phyloP scores from a whole-genome alignment of 2,797 vertebrate species.

The Arctocebus calabarensis region DNA sequence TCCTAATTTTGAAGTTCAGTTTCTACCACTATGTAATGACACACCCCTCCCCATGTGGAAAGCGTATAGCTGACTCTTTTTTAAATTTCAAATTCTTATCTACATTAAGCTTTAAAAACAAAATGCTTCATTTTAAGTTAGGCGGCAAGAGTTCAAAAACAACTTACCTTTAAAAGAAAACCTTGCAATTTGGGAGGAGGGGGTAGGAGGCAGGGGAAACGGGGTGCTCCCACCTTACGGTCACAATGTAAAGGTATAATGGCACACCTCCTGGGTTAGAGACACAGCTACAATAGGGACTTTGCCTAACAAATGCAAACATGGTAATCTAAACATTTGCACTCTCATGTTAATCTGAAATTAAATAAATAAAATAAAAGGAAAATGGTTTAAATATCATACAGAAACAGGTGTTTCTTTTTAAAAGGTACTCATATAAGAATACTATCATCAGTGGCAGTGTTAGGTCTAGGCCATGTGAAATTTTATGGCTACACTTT shows the following conservation, averaged over 20 bases:
- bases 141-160: not conserved
- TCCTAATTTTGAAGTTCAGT: not conserved
- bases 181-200: too few relatives aligned
- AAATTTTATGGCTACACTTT: not conserved
- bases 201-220: too few relatives aligned
- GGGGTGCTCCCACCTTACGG: too few relatives aligned
- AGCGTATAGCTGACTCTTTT: not conserved
- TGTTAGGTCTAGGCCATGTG: not conserved
- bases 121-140: not conserved
- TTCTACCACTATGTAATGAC: not conserved
- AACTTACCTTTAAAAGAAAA: conserved; percentile 22
- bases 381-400: not conserved
- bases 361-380: not conserved
- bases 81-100: not conserved
- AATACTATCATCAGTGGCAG: not conserved
- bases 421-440: not conserved
- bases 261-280: too few relatives aligned
- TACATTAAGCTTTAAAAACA: conserved; percentile 31
- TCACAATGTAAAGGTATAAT: too few relatives aligned
- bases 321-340: too few relatives aligned
- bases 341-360: too few relatives aligned
- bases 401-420: not conserved
- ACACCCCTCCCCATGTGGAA: not conserved
- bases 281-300: too few relatives aligned
- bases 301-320: too few relatives aligned